phyloP scores from a whole-genome alignment of 2,888 invertebrate genomes.

The Papilio protenor region DNA sequence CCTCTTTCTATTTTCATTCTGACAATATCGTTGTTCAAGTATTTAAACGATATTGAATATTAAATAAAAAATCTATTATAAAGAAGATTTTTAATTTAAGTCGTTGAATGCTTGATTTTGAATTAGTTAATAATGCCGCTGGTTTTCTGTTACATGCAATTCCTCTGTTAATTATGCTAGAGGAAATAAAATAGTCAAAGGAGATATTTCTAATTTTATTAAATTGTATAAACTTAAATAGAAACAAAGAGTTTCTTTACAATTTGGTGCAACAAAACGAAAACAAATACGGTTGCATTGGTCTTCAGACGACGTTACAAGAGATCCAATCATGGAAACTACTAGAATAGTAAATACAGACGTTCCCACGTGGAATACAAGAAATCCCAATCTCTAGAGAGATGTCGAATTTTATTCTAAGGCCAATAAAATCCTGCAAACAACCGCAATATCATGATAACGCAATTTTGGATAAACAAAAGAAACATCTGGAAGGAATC shows the following conservation, averaged over 20 bases:
- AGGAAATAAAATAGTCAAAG: too few species aligned
- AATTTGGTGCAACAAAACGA: neutral
- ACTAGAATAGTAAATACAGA: conserved; percentile 23
- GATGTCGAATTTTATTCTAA: conserved; percentile 26
- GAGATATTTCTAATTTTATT: too few species aligned
- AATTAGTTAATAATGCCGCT: too few species aligned
- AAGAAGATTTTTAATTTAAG: neutral
- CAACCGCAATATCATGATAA: conserved; percentile 17
- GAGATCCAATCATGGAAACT: conserved; percentile 23
- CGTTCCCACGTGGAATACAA: conserved; percentile 20
- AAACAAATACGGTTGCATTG: neutral
- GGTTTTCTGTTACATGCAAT: too few species aligned
- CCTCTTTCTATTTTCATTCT: conserved; percentile 42
- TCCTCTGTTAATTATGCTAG: too few species aligned
- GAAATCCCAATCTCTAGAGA: neutral
- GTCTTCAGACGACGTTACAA: neutral
- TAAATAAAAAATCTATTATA: neutral
- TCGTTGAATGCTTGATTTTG: too few species aligned
- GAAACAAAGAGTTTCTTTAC: neutral
- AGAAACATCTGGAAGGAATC: neutral
- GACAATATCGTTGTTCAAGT: conserved; percentile 24
- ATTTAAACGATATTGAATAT: conserved; percentile 24
- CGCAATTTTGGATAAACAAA: neutral
- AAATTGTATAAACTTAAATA: too few species aligned
- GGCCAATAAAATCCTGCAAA: conserved; percentile 6